Base-by-base conservation (phyloP, 1,140 invertebrate species). In the Helicorthomorpha holstii region DNA sequence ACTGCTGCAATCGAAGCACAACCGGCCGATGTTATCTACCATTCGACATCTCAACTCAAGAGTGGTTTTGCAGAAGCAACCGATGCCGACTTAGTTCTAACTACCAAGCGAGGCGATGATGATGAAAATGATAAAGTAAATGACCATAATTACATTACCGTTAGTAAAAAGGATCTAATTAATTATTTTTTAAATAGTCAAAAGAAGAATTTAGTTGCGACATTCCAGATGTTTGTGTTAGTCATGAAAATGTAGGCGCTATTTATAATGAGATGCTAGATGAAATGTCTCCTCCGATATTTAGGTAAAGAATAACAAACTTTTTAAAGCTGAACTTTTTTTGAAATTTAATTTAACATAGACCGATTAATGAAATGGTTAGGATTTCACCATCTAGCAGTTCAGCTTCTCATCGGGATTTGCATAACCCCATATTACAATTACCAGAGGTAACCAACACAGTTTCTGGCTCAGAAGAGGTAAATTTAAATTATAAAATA, bases 41-140 rank as follows among this genome's bases (percentile, higher is more conserved):
- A 46, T 34, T 34, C 29, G 7, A 34, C 29, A 34, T 7, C 29
- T 34, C 16, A 34, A 16, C 29, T 34, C 29, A 34, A 34, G 29
- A 44, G 21, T 12, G 21, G 43, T 44, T 7, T 10, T n/a, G 4
- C 43, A 10, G 49, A 50, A 50, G 41, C 41, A 3, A 50, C 49
- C 22, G 49, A 50, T 43, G 49, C 49, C 22, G 49, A 50, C 22
- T 3, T 41, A 16, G 27, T n/a, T 4, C 3, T 50, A 3, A 42
- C 22, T 2, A 25, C 10, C 24, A 50, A 22, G 42, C n/a, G 12
- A 19, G 49, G 24, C 48, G 49, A 50, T 34, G 49, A 38, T 42
- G 49, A 50, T 7, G 3, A 21, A 3, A 19, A 19, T 10, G 48
- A 27, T 10, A 26, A 26, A 21, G 12, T 49, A 10, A 38, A 10